These are phyloP conservation scores for Lagorchestes hirsutus DNA, from an alignment of 2,797 vertebrate genomes.

Conservation along the genomic window DNA sequence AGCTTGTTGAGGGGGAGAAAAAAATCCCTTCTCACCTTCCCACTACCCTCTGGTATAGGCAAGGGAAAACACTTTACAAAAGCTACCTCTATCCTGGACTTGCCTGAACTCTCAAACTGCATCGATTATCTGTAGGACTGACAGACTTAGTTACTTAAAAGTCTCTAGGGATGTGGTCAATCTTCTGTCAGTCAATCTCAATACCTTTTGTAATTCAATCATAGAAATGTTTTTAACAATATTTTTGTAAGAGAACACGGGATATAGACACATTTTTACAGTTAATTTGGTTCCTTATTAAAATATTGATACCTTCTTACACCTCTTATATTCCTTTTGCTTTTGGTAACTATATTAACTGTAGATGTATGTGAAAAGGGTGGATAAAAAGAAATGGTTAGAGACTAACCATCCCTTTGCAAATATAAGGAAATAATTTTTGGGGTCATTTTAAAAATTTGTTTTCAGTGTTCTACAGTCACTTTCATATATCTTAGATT, in stretches of 20 bases:
- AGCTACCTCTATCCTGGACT: neutral
- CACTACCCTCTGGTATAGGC: neutral
- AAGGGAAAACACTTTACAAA: neutral
- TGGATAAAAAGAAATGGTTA: neutral
- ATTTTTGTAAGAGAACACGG: neutral
- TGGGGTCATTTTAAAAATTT: no score
- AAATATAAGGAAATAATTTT: neutral
- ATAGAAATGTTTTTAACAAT: neutral
- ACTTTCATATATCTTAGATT: no score
- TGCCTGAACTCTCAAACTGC: neutral
- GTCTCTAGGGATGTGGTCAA: neutral
- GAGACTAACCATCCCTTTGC: neutral
- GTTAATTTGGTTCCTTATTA: neutral
- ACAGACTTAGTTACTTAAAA: neutral
- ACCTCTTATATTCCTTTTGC: neutral
- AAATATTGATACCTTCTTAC: neutral
- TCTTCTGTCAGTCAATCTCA: neutral
- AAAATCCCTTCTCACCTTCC: neutral
- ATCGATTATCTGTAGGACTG: neutral
- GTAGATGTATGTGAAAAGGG: neutral
- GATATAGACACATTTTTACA: neutral
- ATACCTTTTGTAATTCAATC: neutral
- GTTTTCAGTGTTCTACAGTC: no score
- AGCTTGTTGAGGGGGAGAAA: neutral
- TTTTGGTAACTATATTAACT: neutral